Conservation (phyloP, 2,113 vertebrate species). For the Entomyzon cyanotis region DNA sequence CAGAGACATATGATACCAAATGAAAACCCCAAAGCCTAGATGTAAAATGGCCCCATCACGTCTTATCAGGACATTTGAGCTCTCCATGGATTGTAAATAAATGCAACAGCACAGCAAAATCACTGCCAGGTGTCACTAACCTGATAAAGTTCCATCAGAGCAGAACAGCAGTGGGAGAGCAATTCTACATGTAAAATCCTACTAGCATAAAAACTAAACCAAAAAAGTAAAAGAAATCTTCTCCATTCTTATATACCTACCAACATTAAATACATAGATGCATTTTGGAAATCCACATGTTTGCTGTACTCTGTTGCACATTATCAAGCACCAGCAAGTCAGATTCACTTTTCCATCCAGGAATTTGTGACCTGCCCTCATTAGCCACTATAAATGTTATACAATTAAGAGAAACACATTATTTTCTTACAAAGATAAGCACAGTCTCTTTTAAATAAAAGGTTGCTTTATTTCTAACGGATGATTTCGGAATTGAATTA, state of each 20-base stretch:
- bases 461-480: conserved; percentile 46
- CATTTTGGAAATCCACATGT: neutral
- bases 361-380: neutral
- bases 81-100: neutral
- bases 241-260: neutral
- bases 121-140: neutral
- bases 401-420: neutral
- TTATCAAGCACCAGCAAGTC: neutral
- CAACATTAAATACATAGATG: neutral
- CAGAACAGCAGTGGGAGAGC: neutral
- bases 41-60: neutral
- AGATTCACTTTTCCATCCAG: neutral
- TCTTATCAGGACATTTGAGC: neutral
- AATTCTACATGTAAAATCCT: neutral
- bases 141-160: neutral
- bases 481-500: conserved; percentile 39
- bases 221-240: neutral
- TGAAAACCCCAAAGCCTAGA: neutral
- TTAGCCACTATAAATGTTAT: neutral
- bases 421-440: conserved; percentile 60
- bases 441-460: conserved; percentile 21
- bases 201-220: neutral
- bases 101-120: neutral
- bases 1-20: neutral
- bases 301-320: neutral